Conservation (phyloP, 2,888 invertebrate species). For the Nemoura dubitans region DNA sequence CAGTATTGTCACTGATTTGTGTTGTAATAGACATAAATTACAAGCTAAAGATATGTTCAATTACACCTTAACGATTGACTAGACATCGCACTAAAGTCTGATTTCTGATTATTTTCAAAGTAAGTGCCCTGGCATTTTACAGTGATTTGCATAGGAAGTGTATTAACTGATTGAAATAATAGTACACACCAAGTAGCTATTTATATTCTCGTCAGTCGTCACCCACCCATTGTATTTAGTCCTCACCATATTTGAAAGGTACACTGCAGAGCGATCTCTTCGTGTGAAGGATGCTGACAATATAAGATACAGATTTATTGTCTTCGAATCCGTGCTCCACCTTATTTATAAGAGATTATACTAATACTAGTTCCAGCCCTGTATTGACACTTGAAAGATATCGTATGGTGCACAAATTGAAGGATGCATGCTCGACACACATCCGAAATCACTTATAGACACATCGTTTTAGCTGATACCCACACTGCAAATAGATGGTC, state of each 20-base stretch:
- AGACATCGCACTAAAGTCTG: not conserved
- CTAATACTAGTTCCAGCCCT: not conserved
- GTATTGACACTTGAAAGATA: constrained; percentile 21
- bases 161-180: not conserved
- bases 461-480: too few relatives aligned
- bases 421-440: not conserved
- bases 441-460: not conserved
- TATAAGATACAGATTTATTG: not conserved
- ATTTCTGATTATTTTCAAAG: not conserved
- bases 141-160: not conserved
- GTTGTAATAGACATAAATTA: not conserved
- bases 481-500: too few relatives aligned
- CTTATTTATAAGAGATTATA: constrained; percentile 10
- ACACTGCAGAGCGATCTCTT: not conserved
- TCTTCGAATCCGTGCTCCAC: constrained; percentile 7
- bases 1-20: not conserved
- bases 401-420: not conserved
- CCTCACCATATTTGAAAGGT: not conserved
- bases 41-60: constrained; percentile 1
- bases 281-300: not conserved
- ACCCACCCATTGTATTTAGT: not conserved
- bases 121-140: not conserved
- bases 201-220: not conserved
- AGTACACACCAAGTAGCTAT: not conserved
- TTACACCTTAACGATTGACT: not conserved